Evolutionary conservation across 2,113 vertebrate species (phyloP).

Genomic region (Cromileptes altivelis): DNA sequence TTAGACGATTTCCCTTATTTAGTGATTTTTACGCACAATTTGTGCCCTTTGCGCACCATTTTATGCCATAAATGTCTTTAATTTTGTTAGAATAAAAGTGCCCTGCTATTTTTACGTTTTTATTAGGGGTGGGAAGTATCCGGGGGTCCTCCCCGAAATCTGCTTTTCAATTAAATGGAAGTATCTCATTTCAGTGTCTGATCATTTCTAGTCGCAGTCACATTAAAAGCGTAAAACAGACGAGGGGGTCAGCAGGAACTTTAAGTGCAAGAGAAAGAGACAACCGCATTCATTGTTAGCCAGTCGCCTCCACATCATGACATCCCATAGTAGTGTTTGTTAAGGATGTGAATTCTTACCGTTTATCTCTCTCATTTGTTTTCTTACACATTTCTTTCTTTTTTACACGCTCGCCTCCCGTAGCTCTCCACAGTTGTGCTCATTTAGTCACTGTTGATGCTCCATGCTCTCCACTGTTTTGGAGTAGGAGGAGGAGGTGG

Average conservation of each 20-base stretch:
- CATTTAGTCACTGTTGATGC: slow-evolving; percentile 33
- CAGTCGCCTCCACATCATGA: background rate
- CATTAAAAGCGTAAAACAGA: background rate
- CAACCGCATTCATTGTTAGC: background rate
- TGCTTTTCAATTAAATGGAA: background rate
- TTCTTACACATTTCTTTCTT: background rate
- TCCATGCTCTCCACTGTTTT: slow-evolving; percentile 59
- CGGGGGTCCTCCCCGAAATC: too few relatives aligned
- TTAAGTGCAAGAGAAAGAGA: background rate
- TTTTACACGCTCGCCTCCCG: background rate
- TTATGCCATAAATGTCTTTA: too few relatives aligned
- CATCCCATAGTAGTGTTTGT: background rate
- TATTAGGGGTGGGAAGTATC: too few relatives aligned
- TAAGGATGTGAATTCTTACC: background rate
- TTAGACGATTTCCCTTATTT: too few relatives aligned
- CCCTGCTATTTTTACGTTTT: too few relatives aligned
- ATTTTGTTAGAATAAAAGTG: too few relatives aligned
- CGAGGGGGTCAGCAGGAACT: background rate
- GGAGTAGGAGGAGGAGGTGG: slow-evolving; percentile 54
- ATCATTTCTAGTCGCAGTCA: background rate
- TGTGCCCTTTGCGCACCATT: too few relatives aligned
- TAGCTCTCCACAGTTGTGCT: slow-evolving; percentile 32
- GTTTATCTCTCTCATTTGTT: background rate
- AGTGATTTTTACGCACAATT: too few relatives aligned
- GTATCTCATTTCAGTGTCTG: background rate